phyloP scores from a whole-genome alignment of 2,113 vertebrate genomes.

The Centropristis striata region DNA sequence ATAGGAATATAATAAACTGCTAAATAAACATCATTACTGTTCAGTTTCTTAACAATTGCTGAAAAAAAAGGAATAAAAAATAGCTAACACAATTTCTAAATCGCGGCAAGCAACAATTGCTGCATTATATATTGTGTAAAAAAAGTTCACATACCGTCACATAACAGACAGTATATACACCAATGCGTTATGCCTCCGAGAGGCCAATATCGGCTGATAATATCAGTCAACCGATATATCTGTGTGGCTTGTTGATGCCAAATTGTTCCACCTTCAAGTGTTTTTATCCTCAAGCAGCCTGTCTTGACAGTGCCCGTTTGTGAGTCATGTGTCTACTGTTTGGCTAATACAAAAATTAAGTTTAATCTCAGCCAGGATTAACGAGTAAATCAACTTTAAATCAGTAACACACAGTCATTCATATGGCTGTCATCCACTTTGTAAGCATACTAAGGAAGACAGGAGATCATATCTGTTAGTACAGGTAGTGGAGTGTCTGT shows the following conservation, averaged over 20 bases:
- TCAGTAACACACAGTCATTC: slow-evolving; percentile 33
- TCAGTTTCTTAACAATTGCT: too few species aligned
- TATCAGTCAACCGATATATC: too few species aligned
- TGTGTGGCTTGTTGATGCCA: not conserved
- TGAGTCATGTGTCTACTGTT: slow-evolving; percentile 52
- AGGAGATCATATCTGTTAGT: not conserved
- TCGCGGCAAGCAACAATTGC: too few species aligned
- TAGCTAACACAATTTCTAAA: too few species aligned
- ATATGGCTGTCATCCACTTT: slow-evolving; percentile 29
- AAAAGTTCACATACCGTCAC: too few species aligned
- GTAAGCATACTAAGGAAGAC: slow-evolving; percentile 6
- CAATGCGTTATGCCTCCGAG: too few species aligned
- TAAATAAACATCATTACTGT: too few species aligned
- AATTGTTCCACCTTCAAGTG: not conserved
- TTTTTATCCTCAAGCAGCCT: not conserved
- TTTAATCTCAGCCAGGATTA: slow-evolving; percentile 48
- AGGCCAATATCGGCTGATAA: too few species aligned
- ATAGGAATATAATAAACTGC: too few species aligned
- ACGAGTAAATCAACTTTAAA: slow-evolving; percentile 40
- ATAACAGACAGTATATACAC: too few species aligned
- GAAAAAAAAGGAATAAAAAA: too few species aligned
- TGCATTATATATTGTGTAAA: too few species aligned
- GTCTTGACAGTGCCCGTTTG: not conserved
- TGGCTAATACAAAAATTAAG: slow-evolving; percentile 53
- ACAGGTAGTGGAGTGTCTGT: not conserved